Base-by-base conservation (phyloP, 1,140 invertebrate genomes). In the Hypothenemus hampei region DNA sequence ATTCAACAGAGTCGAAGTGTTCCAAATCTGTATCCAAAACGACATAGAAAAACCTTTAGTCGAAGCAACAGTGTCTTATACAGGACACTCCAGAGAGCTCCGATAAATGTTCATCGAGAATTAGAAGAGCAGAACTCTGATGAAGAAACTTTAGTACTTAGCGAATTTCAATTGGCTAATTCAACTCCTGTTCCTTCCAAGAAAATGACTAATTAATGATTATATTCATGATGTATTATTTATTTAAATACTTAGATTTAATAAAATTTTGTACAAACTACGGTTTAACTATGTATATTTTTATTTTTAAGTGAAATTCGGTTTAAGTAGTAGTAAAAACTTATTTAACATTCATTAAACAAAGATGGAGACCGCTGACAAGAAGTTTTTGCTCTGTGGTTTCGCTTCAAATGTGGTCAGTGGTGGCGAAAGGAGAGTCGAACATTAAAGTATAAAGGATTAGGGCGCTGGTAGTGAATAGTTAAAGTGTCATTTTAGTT, bases 161-260 rank as follows among this genome's bases (percentile, higher is more conserved):
- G 47, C 19, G 58, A 63, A 24, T 52, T 52, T 39, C 40, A 53
- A 18, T 24, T 60, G 11, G 33, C 61, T 13, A 51, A 58, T 44
- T 63, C 61, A 11, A 63, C 61, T 8, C 61, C 61, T 7, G 41
- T 63, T n/a, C 19, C 21, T 6, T 21, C 50, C 1, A 53, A 58
- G 23, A 61, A 60, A 54, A 45, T 16, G 10, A 16, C 10, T 11
- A 21, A n/a, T n/a, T 48, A 48, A 36, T 8, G n/a, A 48, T 15
- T 35, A 21, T 4, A 2, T 3, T 43, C 2, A 22, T 4, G 2
- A n/a, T 23, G 10, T 19, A 22, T 22, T 22, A 43, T 23, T 43
- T 22, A 43, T 43, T 43, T 43, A 43, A n/a, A 15, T 37, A 37
- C 26, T 31, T 3, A 11, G 26, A 11, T 1, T 13, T 31, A 2